Base-by-base conservation (phyloP, 2,888 invertebrate species). In the Limnephilus lunatus region DNA sequence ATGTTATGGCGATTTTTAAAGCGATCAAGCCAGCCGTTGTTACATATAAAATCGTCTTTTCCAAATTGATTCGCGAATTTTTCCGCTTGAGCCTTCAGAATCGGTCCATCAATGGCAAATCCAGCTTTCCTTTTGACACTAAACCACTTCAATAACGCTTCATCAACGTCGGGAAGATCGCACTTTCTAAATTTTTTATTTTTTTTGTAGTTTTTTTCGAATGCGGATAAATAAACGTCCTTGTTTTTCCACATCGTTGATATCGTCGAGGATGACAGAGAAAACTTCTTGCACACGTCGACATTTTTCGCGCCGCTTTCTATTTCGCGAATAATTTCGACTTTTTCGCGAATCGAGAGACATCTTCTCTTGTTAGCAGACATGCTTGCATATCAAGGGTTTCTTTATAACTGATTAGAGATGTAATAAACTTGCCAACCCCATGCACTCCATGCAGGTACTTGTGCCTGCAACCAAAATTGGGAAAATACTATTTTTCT, bases 1-100 rank as follows among this genome's bases (percentile, higher is more conserved):
- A 86, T 86, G 30, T 86, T n/a, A 39, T 44, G 86, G 4, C 44
- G 44, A 86, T 86, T 86, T 86, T 86, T 86, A 44, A 85, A 86
- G 14, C 86, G 48, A 86, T 44, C 44, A 14, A 85, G n/a, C 86
- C 86, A 86, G 5, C 86, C 39, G 14, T 30, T n/a, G 30, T 86
- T 86, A 39, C 86, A 86, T 86, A 44, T 86, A 39, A 86, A 86
- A 44, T 86, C 25, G 30, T n/a, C 11, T 19, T 44, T 83, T 35
- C 82, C 82, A 12, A 83, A 32, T 83, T 32, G 32, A 0, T 32
- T 83, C 5, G 82, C 82, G 82, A 32, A 4, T 86, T 86, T 86
- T 39, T 44, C 86, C 35, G 44, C 86, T 44, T n/a, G 44, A 4
- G n/a, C 44, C 14, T n/a, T 86, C 25, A 86, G 44, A 7, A 86